Conservation (phyloP, 2,113 vertebrate genomes). For the Indri indri region DNA sequence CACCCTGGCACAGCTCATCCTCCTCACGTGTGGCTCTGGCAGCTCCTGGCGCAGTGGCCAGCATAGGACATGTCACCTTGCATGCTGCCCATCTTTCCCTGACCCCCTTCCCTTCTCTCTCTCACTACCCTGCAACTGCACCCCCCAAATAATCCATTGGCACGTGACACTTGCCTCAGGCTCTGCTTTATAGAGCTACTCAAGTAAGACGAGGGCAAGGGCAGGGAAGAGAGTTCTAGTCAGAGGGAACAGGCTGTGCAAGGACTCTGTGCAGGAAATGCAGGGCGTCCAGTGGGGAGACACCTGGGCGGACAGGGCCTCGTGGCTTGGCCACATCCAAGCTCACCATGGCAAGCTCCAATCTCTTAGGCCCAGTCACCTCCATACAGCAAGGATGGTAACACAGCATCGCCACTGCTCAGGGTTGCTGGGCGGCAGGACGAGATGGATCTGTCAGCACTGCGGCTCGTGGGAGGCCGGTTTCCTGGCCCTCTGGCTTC, state of each 20-base stretch:
- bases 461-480: rapidly evolving
- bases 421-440: neutral
- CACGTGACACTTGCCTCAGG: neutral
- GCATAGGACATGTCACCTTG: neutral
- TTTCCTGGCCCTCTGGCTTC: neutral
- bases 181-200: neutral
- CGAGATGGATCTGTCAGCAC: rapidly evolving
- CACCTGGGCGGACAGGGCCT: too few relatives aligned
- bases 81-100: rapidly evolving
- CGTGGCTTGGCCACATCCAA: rapidly evolving
- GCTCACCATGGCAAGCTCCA: neutral
- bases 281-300: neutral
- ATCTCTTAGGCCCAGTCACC: rapidly evolving
- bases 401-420: neutral
- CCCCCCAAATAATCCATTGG: too few relatives aligned
- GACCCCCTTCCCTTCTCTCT: neutral
- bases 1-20: neutral
- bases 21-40: rapidly evolving
- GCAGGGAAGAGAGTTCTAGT: rapidly evolving
- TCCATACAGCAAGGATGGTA: rapidly evolving
- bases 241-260: neutral
- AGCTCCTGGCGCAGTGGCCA: rapidly evolving
- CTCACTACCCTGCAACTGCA: neutral
- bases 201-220: rapidly evolving
- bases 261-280: neutral